Base-by-base conservation (phyloP, 1,140 invertebrate species). In the Nephila pilipes region DNA sequence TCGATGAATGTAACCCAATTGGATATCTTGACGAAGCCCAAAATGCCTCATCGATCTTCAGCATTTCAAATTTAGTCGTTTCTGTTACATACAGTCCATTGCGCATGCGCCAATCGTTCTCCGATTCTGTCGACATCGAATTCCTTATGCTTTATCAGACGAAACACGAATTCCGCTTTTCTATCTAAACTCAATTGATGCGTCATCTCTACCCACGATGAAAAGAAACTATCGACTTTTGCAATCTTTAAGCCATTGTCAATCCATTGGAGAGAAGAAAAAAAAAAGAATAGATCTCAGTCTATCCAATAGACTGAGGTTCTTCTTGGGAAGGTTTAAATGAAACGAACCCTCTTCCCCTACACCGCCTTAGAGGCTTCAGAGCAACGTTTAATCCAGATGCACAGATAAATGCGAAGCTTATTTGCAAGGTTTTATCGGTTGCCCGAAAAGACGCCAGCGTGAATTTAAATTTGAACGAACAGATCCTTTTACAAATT, bases 11-110 rank as follows among this genome's bases (percentile, higher is more conserved):
- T 63, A 87, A 87, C 85, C 85, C 85, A 60, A 87, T 87, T 63
- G 85, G 85, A 87, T 87, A 87, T 87, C 85, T 87, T 87, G 85
- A 29, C 85, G 57, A 87, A 63, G 85, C 57, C 85, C 36, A 81
- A 81, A 81, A 54, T 55, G 36, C 46, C 80, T 81, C 32, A 87
- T 87, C 85, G 85, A 87, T 87, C 57, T 87, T 69, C 63, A 25
- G 60, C 57, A 79, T 90, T 75, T 80, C 55, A 69, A 90, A 90
- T 80, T 90, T 54, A 90, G 63, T 90, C 65, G 85, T 38, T 90
- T 90, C 87, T 90, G 65, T 90, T 90, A 79, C 87, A 90, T 90
- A 90, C 32, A 32, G 60, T 57, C n/a, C 55, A 29, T 36, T n/a
- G 69, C 87, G 87, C 87, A 90, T 80, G 87, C 65, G 87, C 69